Conservation (phyloP, 2,113 vertebrate genomes). For the Antechinus stuartii region DNA sequence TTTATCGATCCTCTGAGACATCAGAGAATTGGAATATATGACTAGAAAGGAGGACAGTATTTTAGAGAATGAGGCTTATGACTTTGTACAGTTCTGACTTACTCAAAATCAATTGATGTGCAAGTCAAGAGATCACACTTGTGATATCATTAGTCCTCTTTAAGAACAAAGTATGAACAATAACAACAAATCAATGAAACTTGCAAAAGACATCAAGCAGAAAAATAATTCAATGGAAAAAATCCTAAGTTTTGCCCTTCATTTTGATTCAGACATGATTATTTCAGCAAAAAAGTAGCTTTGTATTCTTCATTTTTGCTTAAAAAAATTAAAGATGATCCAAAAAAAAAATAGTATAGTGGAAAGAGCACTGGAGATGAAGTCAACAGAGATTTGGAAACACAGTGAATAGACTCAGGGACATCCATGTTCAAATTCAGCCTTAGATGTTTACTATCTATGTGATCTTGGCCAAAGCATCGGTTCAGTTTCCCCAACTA, state of each 20-base stretch:
- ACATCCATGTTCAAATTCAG: slow-evolving; percentile 2
- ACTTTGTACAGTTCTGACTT: no score
- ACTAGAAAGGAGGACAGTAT: background rate
- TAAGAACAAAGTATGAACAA: no score
- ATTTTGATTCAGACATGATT: background rate
- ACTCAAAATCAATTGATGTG: no score
- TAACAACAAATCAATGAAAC: background rate
- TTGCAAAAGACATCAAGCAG: background rate
- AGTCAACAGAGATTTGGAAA: background rate
- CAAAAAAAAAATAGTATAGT: background rate
- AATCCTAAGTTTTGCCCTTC: background rate
- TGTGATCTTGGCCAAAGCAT: background rate
- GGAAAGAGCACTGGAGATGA: background rate
- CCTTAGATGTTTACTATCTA: background rate
- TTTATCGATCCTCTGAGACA: background rate
- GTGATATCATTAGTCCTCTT: no score
- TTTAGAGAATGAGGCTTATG: no score
- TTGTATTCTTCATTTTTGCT: background rate
- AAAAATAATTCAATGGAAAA: background rate
- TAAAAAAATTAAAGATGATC: background rate
- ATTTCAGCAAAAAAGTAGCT: background rate
- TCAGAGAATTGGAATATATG: background rate
- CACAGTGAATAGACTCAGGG: background rate
- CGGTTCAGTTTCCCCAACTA: slow-evolving; percentile 18
- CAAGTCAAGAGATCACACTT: no score